These are phyloP conservation scores for Drosophila affinis DNA, from an alignment of 2,888 invertebrate genomes.

Conservation along the genomic window DNA sequence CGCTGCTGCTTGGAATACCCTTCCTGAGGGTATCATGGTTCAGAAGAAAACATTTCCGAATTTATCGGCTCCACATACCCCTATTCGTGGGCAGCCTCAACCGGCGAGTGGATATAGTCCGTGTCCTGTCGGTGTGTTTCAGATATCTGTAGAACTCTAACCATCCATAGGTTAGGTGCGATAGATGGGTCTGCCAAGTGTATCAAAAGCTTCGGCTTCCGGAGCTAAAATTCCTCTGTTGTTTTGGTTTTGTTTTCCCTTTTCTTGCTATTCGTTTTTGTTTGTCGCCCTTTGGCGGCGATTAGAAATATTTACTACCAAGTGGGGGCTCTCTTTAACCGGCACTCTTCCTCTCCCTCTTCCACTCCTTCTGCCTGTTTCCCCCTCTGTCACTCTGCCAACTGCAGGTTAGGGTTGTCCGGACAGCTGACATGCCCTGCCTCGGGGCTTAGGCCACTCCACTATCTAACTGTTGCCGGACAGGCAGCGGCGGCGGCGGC, in stretches of 20 bases:
- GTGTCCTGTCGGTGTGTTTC: too few relatives aligned
- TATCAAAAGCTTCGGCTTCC: not conserved
- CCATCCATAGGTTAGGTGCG: not conserved
- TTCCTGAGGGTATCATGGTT: not conserved
- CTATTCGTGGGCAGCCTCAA: too few relatives aligned
- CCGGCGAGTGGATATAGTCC: too few relatives aligned
- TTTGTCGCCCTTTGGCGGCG: conserved; percentile 46
- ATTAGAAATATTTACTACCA: conserved; percentile 54
- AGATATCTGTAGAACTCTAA: not conserved
- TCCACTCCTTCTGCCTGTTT: not conserved
- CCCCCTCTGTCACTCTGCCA: not conserved
- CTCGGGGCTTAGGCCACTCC: not conserved
- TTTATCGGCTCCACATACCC: too few relatives aligned
- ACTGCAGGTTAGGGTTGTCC: not conserved
- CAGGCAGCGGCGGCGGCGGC: conserved; percentile 10
- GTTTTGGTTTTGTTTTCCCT: conserved; percentile 19
- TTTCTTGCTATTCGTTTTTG: conserved; percentile 37
- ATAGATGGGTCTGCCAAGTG: not conserved
- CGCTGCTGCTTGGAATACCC: not conserved
- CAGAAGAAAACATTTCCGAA: too few relatives aligned
- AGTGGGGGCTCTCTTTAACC: conserved; percentile 6
- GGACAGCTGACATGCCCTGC: not conserved
- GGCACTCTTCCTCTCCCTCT: not conserved
- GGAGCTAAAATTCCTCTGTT: not conserved
- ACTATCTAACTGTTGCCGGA: conserved; percentile 20